These are phyloP conservation scores for Peribatodes rhomboidaria DNA, from an alignment of 2,888 invertebrate species.

Conservation along the genomic window DNA sequence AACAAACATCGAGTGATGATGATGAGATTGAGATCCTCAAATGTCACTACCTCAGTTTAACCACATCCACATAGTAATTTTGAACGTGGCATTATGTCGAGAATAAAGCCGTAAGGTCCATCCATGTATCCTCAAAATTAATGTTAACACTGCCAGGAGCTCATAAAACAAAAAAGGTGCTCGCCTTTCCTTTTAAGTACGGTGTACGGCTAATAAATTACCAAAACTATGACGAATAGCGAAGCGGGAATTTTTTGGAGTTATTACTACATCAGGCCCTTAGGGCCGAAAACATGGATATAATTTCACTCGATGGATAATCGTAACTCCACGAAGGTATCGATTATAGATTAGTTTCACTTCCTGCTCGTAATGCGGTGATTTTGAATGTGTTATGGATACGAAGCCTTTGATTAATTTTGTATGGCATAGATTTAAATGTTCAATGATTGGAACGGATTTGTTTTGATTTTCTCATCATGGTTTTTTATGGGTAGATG, in stretches of 20 bases:
- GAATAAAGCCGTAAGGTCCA: constrained; percentile 12
- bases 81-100: neutral
- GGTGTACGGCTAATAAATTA: constrained; percentile 60
- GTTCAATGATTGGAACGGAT: constrained; percentile 29
- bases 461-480: constrained; percentile 18
- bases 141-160: constrained; percentile 36
- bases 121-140: constrained; percentile 24
- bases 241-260: constrained; percentile 55
- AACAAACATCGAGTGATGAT: no score
- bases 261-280: constrained; percentile 28
- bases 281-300: constrained; percentile 22
- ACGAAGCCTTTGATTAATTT: constrained; percentile 34
- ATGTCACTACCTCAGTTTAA: neutral
- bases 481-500: neutral
- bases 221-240: constrained; percentile 63
- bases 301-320: constrained; percentile 34
- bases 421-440: constrained; percentile 15
- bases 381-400: constrained; percentile 25
- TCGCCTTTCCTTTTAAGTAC: constrained; percentile 54
- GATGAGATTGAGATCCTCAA: no score
- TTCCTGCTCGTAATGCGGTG: constrained; percentile 58
- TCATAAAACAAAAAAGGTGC: constrained; percentile 59
- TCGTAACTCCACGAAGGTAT: constrained; percentile 35
- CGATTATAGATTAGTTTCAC: constrained; percentile 66
- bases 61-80: neutral